These are phyloP conservation scores for Sylvietta virens DNA, from an alignment of 2,113 vertebrate genomes.

Conservation along the genomic window DNA sequence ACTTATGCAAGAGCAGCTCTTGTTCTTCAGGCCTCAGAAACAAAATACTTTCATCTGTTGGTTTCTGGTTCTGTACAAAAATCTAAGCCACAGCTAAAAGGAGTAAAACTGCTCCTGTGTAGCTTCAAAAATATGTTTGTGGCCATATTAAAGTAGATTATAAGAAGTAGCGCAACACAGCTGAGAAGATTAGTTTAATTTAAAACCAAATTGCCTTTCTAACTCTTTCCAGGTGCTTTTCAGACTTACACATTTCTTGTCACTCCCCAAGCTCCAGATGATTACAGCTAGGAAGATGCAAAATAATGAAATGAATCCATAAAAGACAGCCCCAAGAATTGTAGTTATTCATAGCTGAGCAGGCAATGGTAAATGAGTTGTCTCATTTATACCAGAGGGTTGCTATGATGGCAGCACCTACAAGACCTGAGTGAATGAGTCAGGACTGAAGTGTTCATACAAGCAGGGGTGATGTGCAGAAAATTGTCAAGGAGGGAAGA, in stretches of 20 bases:
- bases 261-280: neutral
- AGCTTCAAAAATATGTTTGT: neutral
- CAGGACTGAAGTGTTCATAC: neutral
- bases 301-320: neutral
- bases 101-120: neutral
- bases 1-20: neutral
- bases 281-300: neutral
- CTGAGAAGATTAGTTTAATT: neutral
- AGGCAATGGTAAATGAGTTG: neutral
- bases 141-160: neutral
- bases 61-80: neutral
- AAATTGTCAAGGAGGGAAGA: neutral
- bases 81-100: neutral
- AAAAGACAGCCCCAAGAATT: neutral
- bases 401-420: neutral
- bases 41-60: neutral
- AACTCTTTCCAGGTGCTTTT: neutral
- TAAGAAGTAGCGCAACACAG: neutral
- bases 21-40: neutral
- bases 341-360: neutral
- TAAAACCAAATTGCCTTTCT: neutral
- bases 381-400: neutral
- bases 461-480: rapidly evolving
- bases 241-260: neutral
- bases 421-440: neutral